Percentiles rank a stretch among this genome's conserved stretches.
These are phyloP conservation scores for Vanacampus margaritifer DNA, from an alignment of 2,113 vertebrate genomes.

Conservation along the genomic window DNA sequence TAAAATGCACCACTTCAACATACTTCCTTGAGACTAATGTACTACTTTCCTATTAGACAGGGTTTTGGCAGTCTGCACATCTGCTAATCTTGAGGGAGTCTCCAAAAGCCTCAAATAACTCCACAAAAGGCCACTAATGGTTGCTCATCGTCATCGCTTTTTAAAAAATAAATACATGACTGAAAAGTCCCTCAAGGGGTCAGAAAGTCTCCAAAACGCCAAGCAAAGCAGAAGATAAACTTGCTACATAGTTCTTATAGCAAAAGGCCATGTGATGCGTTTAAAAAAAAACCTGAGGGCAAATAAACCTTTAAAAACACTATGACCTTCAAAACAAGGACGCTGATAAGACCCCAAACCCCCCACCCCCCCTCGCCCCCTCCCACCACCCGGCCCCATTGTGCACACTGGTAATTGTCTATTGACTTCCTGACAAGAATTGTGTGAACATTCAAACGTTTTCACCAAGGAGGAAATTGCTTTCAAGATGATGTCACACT, in stretches of 20 bases:
- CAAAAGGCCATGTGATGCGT: neutral
- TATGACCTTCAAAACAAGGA: slow-evolving; percentile 31
- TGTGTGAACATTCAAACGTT: neutral
- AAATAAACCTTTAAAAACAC: slow-evolving; percentile 23
- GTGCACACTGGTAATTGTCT: slow-evolving; percentile 10
- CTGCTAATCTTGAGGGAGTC: neutral
- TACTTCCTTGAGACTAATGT: no score
- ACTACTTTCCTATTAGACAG: no score
- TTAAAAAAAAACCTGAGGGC: slow-evolving; percentile 11
- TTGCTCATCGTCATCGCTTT: no score
- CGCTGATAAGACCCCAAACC: slow-evolving; percentile 49
- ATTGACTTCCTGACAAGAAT: neutral
- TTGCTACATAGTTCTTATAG: neutral
- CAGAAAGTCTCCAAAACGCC: neutral
- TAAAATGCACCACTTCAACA: no score
- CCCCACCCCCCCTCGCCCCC: neutral
- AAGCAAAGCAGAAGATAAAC: neutral
- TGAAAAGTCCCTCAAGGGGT: no score
- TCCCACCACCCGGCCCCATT: neutral
- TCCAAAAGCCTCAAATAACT: neutral
- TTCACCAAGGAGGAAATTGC: neutral
- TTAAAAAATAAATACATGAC: no score
- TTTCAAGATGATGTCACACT: neutral
- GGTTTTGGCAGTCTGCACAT: neutral
- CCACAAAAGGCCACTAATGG: neutral